phyloP scores from a whole-genome alignment of 2,888 invertebrate genomes.

The Drosophila fungiperda region DNA sequence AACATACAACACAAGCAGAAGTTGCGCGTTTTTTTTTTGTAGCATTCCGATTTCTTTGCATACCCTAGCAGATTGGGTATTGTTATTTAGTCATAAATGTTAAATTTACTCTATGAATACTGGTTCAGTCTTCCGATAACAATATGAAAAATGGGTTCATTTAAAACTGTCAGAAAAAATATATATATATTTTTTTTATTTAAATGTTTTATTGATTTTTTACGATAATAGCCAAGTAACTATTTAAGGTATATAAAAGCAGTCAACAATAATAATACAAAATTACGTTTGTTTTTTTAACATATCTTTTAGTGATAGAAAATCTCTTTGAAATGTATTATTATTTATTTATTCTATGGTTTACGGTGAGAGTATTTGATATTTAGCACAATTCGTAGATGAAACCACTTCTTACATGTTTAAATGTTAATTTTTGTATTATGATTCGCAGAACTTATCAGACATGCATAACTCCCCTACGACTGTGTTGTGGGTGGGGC shows the following conservation, averaged over 20 bases:
- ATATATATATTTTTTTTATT: background rate
- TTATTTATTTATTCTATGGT: background rate
- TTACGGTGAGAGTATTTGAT: background rate
- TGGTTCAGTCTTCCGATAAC: background rate
- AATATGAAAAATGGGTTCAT: too few species aligned
- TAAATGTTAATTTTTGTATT: slow-evolving; percentile 1
- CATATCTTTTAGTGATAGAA: background rate
- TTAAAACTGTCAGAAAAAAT: too few species aligned
- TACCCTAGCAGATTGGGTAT: background rate
- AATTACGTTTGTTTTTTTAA: too few species aligned
- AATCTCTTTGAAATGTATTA: background rate
- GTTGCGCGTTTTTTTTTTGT: slow-evolving; percentile 28
- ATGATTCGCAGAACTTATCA: slow-evolving; percentile 61
- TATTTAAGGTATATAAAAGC: background rate
- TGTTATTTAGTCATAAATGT: background rate
- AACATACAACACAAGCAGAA: slow-evolving; percentile 28
- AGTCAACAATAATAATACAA: background rate
- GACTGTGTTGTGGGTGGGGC: background rate
- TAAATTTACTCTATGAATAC: background rate
- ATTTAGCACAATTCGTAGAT: background rate
- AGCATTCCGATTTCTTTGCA: slow-evolving; percentile 27
- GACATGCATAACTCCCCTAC: slow-evolving; percentile 69
- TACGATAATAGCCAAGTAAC: background rate
- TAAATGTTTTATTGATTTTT: background rate
- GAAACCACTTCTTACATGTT: background rate